Evolutionary conservation across 2,888 invertebrate species (phyloP).

Genomic region (Drosophila helvetica): DNA sequence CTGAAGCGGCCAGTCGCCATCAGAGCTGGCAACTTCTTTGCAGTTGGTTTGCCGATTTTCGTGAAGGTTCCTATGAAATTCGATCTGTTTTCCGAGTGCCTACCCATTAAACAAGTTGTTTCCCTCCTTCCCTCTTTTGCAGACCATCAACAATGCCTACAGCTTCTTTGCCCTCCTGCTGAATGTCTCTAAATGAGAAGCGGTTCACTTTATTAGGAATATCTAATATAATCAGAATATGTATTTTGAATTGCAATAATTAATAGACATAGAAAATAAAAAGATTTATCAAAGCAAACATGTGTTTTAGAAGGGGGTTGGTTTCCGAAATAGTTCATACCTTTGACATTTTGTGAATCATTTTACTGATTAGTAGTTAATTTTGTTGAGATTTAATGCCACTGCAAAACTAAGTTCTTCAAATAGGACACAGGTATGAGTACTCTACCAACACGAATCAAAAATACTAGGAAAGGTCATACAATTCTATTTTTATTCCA

Average conservation of each 20-base stretch:
- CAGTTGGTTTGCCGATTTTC: constrained; percentile 77
- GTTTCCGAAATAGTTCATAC: no score
- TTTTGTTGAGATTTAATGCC: no score
- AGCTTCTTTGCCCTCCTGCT: constrained; percentile 77
- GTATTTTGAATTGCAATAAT: not conserved
- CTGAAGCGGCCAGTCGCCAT: constrained; percentile 70
- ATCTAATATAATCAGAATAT: not conserved
- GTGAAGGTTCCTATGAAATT: constrained; percentile 63
- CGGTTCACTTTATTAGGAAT: not conserved
- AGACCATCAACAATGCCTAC: constrained; percentile 80
- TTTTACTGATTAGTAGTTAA: no score
- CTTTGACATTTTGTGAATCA: no score
- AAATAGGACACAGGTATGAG: no score
- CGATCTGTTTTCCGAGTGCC: accelerated
- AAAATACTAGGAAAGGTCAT: no score
- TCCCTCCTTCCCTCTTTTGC: constrained; percentile 27
- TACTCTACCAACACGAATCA: no score
- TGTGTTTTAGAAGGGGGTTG: no score
- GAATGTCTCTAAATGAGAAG: constrained; percentile 61
- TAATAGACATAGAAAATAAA: not conserved
- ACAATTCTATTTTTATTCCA: no score
- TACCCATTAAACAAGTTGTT: not conserved
- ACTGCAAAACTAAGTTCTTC: no score
- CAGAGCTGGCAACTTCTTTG: constrained; percentile 75
- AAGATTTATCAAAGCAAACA: no score